Base-by-base conservation (phyloP, 2,888 invertebrate species). In the Diadromus collaris region DNA sequence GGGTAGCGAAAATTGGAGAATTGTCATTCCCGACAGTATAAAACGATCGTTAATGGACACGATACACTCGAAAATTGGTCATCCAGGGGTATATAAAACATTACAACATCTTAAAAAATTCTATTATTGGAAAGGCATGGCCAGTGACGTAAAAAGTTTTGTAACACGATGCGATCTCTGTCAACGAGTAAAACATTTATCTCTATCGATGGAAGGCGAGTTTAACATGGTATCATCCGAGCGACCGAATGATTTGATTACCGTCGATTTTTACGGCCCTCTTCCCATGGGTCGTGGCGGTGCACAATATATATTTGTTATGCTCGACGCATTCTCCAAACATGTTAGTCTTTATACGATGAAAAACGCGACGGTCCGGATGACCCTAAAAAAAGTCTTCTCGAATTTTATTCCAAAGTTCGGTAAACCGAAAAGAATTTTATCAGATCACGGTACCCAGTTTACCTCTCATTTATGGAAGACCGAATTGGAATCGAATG, bases 401-500 rank as follows among this genome's bases (percentile, higher is more conserved):
- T n/a, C 19, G 1, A 13, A 56, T 19, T 75, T 75, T 38, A 29
- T 80, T 3, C 75, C 63, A 0, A 51, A 78, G 21, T 32, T 74
- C 4, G 75, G 75, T 10, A 78, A 72, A 51, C 78, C 6, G 1
- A 32, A 32, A 7, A 32, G 7, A 32, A 32, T 32, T 32, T 32
- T 32, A 6, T 6, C 6, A 0, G 78, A 78, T 21, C 63, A 80
- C 38, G 78, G 80, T 0, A 71, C 78, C 0, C 80, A 80, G 63
- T 80, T 80, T 58, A 68, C 78, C 5, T 63, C 80, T 4, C 16
- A 27, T n/a, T 2, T n/a, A 6, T 80, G 80, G 78, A 67, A 46
- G 56, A 65, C 46, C 2, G 58, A 48, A 51, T 29, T 75, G 2
- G 44, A 58, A 19, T 44, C 63, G 10, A 58, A 71, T 10, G 68